Base-by-base conservation (phyloP, 2,888 invertebrate genomes). In the Phasia obesa region DNA sequence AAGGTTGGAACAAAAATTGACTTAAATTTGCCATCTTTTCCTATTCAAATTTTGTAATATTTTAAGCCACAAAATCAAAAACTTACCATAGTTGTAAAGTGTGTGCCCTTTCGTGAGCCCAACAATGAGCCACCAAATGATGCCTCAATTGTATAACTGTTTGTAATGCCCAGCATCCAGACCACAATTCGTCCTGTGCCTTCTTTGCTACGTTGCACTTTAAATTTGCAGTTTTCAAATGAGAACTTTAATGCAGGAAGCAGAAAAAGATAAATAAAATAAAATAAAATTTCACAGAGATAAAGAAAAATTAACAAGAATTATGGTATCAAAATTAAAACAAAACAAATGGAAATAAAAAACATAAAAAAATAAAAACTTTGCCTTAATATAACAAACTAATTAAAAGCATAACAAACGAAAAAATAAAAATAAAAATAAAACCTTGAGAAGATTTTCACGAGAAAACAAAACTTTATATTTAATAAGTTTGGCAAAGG, bases 121-220 rank as follows among this genome's bases (percentile, higher is more conserved):
- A 97, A 91, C 84, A 95, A 95, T 2, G 98, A 96, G 11, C 98
- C 98, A 65, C 97, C 97, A 90, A 98, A 97, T 0, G 98, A 98
- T 7, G 98, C 97, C 92, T 98, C 98, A 94, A 98, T 94, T 4
- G 98, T 98, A 90, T 97, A 98, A 91, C 98, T 98, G 88, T 98
- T 97, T 77, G 96, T 95, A 57, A 98, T 96, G 25, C 98, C 98
- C 93, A 98, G 94, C 93, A 97, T 96, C 98, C 98, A 98, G 88
- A 98, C 96, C 0, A 98, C 98, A 9, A 98, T 96, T 77, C 98
- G 93, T 6, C 98, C 98, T 0, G 98, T 98, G 3, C 98, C 98
- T 92, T 98, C 98, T 92, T 98, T 98, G 87, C 96, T 96, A 85
- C 97, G 95, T 91, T 98, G 97, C 86, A 98, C 95, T 89, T 97